These are phyloP conservation scores for Salminus brasiliensis DNA, from an alignment of 2,113 vertebrate genomes.

Conservation along the genomic window DNA sequence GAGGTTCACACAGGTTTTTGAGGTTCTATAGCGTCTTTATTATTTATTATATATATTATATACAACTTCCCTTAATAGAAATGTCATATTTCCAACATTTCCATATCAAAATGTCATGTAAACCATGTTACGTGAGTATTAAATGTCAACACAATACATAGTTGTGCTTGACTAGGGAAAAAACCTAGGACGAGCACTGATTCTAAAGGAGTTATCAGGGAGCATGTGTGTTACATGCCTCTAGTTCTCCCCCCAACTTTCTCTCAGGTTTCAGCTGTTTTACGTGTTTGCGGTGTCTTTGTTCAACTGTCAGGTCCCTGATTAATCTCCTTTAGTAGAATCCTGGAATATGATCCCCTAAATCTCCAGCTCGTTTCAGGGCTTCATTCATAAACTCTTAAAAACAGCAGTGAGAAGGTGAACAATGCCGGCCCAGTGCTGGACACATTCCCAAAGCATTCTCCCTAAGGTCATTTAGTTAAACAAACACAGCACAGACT, in stretches of 20 bases:
- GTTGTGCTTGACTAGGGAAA: no score
- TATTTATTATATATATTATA: no score
- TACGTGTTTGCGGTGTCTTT: conserved; percentile 37
- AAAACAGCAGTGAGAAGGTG: conserved; percentile 6
- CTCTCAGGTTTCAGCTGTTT: conserved; percentile 19
- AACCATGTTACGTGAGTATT: no score
- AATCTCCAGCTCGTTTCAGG: conserved; percentile 39
- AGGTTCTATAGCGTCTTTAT: no score
- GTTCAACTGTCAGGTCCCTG: conserved; percentile 37
- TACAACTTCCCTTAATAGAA: no score
- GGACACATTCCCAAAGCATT: conserved; percentile 50
- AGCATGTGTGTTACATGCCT: not conserved
- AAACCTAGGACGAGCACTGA: no score
- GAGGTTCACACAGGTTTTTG: no score
- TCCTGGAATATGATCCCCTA: conserved; percentile 23
- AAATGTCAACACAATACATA: no score
- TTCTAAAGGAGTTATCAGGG: not conserved
- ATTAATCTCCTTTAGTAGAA: conserved; percentile 38
- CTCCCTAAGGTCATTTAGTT: conserved; percentile 51
- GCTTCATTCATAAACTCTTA: conserved; percentile 45
- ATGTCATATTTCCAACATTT: no score
- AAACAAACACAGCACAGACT: conserved; percentile 56
- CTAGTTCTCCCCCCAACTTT: not conserved
- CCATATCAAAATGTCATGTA: no score
- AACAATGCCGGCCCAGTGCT: conserved; percentile 62